Percentiles rank a stretch among this genome's conserved stretches.
These are phyloP conservation scores for Xylota segnis DNA, from an alignment of 2,888 invertebrate genomes.

Conservation along the genomic window DNA sequence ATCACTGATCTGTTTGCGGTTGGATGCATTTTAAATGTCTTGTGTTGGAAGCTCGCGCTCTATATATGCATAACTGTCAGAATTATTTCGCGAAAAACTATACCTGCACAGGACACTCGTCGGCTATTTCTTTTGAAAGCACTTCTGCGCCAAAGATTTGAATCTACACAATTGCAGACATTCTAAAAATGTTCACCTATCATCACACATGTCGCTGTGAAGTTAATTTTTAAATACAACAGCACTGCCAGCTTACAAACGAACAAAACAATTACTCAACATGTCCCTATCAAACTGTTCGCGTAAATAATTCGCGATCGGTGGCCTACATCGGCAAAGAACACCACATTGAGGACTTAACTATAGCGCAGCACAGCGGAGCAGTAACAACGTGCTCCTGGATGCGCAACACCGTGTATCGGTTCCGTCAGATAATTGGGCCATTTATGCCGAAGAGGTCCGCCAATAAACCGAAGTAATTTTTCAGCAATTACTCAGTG, in stretches of 20 bases:
- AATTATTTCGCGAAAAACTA: neutral
- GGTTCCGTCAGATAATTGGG: conserved; percentile 59
- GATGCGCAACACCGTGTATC: conserved; percentile 26
- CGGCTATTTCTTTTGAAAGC: too few species aligned
- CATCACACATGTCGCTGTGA: conserved; percentile 33
- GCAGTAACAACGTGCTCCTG: conserved; percentile 6
- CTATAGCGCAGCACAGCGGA: conserved; percentile 3
- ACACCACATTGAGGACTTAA: conserved; percentile 38
- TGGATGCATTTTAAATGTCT: conserved; percentile 32
- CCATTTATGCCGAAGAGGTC: conserved; percentile 61
- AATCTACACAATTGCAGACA: neutral
- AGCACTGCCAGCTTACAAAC: neutral
- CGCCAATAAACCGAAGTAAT: conserved; percentile 66
- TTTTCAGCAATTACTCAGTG: conserved; percentile 75
- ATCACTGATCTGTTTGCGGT: conserved; percentile 66
- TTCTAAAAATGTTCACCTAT: conserved; percentile 21
- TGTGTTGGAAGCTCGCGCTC: conserved; percentile 1
- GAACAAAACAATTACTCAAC: conserved; percentile 53
- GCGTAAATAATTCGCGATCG: conserved; percentile 58
- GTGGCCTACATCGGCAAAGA: conserved; percentile 32
- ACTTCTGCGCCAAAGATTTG: neutral
- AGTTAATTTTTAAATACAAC: conserved; percentile 9
- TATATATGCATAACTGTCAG: conserved; percentile 18
- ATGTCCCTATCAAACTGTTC: conserved; percentile 42
- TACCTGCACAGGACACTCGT: neutral